Evolutionary conservation across 37 sponge, comb jelly and placozoan species (phyloP).

Genomic region (Mnemiopsis leidyi): DNA sequence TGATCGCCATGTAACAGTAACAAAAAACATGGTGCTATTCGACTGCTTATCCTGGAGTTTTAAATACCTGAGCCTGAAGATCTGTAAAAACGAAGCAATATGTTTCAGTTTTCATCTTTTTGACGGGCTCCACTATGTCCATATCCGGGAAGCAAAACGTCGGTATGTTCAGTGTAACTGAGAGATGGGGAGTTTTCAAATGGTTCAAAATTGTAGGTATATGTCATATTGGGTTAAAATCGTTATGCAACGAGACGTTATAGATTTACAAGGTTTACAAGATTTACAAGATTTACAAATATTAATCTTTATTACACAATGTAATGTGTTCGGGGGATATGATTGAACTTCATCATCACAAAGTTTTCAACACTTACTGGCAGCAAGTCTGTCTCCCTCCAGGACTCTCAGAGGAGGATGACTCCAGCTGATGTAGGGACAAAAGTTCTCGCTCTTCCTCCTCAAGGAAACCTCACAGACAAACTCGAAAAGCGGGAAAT

Average conservation of each 20-base stretch:
- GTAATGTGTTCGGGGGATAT: too few species aligned
- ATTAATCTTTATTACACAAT: too few species aligned
- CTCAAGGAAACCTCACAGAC: slow-evolving; percentile 54
- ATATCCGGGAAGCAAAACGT: slow-evolving; percentile 36
- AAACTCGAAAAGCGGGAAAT: slow-evolving; percentile 52
- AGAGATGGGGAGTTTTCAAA: not conserved
- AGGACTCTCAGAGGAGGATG: slow-evolving; percentile 57
- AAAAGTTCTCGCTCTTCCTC: slow-evolving; percentile 37
- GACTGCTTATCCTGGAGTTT: too few species aligned
- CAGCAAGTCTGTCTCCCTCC: not conserved
- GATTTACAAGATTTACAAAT: too few species aligned
- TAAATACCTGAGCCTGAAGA: slow-evolving; percentile 48
- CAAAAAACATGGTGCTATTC: not conserved
- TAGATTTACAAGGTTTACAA: too few species aligned
- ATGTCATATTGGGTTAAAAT: too few species aligned
- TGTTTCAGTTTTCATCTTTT: slow-evolving; percentile 56
- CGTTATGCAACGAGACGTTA: too few species aligned
- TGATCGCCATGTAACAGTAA: not conserved
- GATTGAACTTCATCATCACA: too few species aligned
- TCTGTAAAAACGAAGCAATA: slow-evolving; percentile 61
- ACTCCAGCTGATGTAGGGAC: slow-evolving; percentile 55
- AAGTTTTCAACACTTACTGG: slow-evolving; percentile 31
- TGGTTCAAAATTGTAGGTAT: too few species aligned
- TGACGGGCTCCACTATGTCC: slow-evolving; percentile 57
- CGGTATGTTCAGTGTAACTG: slow-evolving; percentile 22